Percentiles rank a stretch among this genome's conserved stretches.
phyloP scores from a whole-genome alignment of 2,797 vertebrate genomes.

The Muscicapa striata region DNA sequence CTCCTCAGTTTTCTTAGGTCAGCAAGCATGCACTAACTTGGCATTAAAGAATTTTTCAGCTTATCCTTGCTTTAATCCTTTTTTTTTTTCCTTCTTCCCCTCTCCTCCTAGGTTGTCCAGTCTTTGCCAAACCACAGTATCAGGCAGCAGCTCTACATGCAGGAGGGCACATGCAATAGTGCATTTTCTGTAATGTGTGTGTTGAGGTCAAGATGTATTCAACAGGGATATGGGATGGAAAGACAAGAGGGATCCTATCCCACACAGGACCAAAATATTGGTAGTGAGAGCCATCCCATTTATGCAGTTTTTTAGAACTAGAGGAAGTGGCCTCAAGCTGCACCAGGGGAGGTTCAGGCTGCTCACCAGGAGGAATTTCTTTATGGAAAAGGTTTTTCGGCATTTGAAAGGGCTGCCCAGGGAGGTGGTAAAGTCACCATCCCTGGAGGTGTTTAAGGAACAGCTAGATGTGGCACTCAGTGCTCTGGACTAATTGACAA shows the following conservation, averaged over 20 bases:
- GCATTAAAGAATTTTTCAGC: not conserved
- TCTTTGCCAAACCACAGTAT: not conserved
- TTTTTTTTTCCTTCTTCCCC: not conserved
- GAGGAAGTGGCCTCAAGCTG: not conserved
- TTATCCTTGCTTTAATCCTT: not conserved
- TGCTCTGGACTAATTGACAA: not conserved
- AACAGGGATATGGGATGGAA: not conserved
- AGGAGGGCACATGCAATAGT: fast-evolving
- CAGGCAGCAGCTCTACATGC: not conserved
- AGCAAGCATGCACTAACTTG: not conserved
- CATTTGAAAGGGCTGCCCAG: not conserved
- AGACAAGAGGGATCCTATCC: fast-evolving
- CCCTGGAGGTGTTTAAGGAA: not conserved
- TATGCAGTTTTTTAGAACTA: not conserved
- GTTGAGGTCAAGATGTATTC: not conserved
- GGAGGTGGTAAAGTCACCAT: not conserved
- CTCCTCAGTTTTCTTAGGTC: not conserved
- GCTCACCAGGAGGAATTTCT: not conserved
- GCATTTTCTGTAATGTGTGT: not conserved
- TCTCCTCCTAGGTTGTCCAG: not conserved
- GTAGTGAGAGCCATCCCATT: not conserved
- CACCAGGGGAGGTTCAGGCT: not conserved
- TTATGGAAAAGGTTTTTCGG: not conserved
- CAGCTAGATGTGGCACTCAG: fast-evolving
- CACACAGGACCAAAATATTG: not conserved